Evolutionary conservation across 2,113 vertebrate species (phyloP).

Genomic region (Mandrillus leucophaeus): DNA sequence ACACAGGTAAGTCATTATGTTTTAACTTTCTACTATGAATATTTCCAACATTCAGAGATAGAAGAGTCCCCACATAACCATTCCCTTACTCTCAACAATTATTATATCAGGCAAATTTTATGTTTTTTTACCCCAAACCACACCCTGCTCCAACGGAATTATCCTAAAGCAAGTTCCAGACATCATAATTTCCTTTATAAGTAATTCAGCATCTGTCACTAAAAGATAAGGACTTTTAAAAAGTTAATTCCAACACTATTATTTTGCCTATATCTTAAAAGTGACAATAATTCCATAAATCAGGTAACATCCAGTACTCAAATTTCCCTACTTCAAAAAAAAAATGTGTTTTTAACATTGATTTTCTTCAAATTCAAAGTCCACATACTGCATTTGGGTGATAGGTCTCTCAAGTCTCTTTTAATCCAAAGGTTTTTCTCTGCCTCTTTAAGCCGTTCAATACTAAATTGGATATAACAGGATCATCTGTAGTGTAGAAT

Average conservation of each 20-base stretch:
- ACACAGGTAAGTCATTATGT: background rate
- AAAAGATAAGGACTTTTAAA: background rate
- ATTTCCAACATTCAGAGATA: slow-evolving; percentile 8
- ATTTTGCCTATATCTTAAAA: background rate
- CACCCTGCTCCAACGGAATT: background rate
- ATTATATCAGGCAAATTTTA: background rate
- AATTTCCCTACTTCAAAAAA: background rate
- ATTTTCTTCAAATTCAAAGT: background rate
- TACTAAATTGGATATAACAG: background rate
- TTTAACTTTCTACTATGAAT: background rate
- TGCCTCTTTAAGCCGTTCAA: background rate
- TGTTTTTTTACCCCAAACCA: background rate
- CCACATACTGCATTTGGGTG: background rate
- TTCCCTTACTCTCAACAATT: background rate
- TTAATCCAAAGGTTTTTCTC: background rate
- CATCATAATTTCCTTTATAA: background rate
- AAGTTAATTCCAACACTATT: background rate
- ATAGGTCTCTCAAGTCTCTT: background rate
- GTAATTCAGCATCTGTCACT: background rate
- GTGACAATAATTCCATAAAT: background rate
- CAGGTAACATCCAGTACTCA: background rate
- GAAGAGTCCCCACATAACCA: background rate
- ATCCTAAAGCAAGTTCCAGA: background rate
- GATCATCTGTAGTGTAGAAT: background rate
- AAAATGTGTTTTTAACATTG: background rate